Base-by-base conservation (phyloP, 1,140 invertebrate species). In the Pinna nobilis region DNA sequence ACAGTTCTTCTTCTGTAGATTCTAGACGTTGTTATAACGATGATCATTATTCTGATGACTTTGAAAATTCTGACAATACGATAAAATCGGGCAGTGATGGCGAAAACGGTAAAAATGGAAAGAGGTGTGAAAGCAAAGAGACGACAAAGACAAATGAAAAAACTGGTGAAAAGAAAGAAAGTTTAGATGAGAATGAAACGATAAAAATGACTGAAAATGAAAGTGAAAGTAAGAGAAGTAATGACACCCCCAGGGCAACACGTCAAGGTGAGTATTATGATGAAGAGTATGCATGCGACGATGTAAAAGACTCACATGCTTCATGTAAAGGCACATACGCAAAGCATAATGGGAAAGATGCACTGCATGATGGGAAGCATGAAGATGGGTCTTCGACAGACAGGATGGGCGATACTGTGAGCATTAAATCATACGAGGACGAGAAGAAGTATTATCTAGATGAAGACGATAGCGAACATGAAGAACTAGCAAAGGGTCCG, bases 401-500 rank as follows among this genome's bases (percentile, higher is more conserved):
- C 15, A 70, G 32, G 30, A 35, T 35, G 11, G 63, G 44, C 32
- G 69, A 70, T 53, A 64, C 50, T 30, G 41, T 11, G 7, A 63
- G 35, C 47, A 63, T 70, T 41, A 44, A 70, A 5, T 57, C 55
- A 49, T 49, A 37, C 25, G 37, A 47, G 61, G 57, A 53, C 39
- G 49, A 51, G 20, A 49, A 49, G 33, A 49, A 64, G 28, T 44
- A 63, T 44, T 59, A 25, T 15, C 61, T 15, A 30, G 47, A 32
- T 33, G 61, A 47, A 18, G 69, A 71, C 23, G 73, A 77, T 51
- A 77, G 72, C 50, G 76, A 77, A 23, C 44, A 41, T 61, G 72
- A 74, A 25, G 49, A 64, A 4, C 30, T 61, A 9, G 60, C 49
- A 30, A 39, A 50, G 32, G 60, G 41, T 39, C 73, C 73, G 11